phyloP scores from a whole-genome alignment of 2,113 vertebrate genomes.

The Recurvirostra avosetta region DNA sequence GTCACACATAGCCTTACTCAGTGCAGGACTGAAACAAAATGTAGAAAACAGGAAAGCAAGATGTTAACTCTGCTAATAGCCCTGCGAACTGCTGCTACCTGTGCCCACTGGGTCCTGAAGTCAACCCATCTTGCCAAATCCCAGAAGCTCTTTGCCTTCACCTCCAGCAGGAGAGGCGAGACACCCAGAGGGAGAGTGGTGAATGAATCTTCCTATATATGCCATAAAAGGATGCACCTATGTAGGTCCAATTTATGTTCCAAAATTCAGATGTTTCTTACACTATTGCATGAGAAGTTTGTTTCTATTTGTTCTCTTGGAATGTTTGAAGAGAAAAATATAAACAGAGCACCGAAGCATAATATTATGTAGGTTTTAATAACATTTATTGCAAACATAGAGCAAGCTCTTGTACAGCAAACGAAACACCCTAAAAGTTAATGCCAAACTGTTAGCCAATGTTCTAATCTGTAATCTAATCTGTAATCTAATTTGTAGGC shows the following conservation, averaged over 20 bases:
- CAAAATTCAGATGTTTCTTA: background rate
- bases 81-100: background rate
- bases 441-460: background rate
- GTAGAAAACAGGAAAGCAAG: background rate
- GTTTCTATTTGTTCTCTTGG: background rate
- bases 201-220: background rate
- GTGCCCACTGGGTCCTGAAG: too few relatives aligned
- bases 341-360: background rate
- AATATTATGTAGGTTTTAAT: background rate
- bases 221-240: background rate
- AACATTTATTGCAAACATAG: background rate
- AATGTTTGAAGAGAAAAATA: background rate
- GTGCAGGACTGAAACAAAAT: background rate
- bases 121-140: background rate
- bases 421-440: background rate
- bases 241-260: background rate
- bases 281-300: background rate
- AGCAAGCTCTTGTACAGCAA: background rate
- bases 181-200: background rate
- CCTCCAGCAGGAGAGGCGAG: background rate
- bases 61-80: background rate
- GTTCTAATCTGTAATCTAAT: background rate
- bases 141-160: background rate
- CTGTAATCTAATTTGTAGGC: background rate
- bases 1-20: background rate